Evolutionary conservation across 2,113 vertebrate species (phyloP).

Genomic region (Xenopus borealis): DNA sequence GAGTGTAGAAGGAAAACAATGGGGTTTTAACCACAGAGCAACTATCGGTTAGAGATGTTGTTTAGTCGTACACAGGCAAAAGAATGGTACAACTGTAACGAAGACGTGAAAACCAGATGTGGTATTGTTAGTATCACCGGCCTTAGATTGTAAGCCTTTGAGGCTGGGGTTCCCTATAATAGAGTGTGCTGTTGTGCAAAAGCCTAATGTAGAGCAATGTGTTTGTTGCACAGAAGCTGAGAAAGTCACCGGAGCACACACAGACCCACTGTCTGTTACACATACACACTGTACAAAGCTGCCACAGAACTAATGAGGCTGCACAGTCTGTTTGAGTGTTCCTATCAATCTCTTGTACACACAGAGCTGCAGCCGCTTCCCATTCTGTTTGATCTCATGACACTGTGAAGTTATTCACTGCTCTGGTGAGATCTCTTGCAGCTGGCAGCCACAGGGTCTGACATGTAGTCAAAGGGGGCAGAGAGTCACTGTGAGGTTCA

Average conservation of each 20-base stretch:
- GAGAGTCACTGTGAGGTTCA: no score
- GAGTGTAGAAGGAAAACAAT: no score
- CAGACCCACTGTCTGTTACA: slow-evolving; percentile 17
- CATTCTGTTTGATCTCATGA: slow-evolving; percentile 4
- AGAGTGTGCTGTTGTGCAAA: background rate
- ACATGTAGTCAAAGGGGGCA: background rate
- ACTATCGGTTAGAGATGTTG: no score
- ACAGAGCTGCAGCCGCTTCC: slow-evolving; percentile 5
- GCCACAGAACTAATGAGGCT: background rate
- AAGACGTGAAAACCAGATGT: no score
- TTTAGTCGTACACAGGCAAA: no score
- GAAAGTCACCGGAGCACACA: background rate
- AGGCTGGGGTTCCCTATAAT: background rate
- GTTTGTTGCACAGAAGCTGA: background rate
- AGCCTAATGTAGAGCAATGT: no score
- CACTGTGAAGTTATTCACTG: background rate
- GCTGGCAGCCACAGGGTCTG: background rate
- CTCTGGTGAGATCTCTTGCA: background rate
- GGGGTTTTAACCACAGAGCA: no score
- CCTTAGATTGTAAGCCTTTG: background rate
- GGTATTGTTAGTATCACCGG: no score
- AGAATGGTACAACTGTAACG: no score
- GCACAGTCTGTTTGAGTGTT: background rate
- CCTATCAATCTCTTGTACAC: background rate
- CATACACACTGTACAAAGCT: slow-evolving; percentile 26